These are phyloP conservation scores for Ericerus pela DNA, from an alignment of 1,140 invertebrate genomes.

Conservation along the genomic window DNA sequence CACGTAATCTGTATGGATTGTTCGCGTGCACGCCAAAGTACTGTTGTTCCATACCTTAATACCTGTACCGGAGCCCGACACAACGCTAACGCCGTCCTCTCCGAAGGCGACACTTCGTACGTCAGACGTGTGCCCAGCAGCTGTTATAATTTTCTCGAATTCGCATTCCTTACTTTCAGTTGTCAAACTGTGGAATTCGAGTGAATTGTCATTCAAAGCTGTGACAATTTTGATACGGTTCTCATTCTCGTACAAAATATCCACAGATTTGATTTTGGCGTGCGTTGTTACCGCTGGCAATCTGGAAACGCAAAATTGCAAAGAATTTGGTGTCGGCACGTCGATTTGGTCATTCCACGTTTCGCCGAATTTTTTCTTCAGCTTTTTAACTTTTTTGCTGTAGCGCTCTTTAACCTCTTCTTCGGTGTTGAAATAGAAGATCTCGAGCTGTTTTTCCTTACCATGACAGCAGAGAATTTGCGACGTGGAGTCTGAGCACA, in stretches of 20 bases:
- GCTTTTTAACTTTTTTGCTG: conserved; percentile 62
- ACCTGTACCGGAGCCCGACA: conserved; percentile 69
- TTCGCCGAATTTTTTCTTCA: conserved; percentile 37
- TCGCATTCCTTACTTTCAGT: conserved; percentile 36
- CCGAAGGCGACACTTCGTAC: conserved; percentile 75
- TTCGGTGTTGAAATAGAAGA: conserved; percentile 63
- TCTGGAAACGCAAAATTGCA: background rate
- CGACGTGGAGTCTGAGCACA: conserved; percentile 46
- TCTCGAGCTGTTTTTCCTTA: conserved; percentile 60
- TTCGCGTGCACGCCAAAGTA: conserved; percentile 62
- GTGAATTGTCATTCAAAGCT: conserved; percentile 40
- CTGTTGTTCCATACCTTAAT: conserved; percentile 90
- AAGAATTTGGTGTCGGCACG: background rate
- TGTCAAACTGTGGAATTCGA: conserved; percentile 46
- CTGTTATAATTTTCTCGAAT: conserved; percentile 37
- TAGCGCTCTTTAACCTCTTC: conserved; percentile 52
- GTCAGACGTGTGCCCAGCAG: conserved; percentile 75
- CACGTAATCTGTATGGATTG: conserved; percentile 51
- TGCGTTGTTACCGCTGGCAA: background rate
- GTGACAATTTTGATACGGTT: background rate
- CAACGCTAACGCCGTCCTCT: conserved; percentile 72
- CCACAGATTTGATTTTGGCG: background rate
- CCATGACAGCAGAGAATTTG: conserved; percentile 68
- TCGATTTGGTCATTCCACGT: background rate
- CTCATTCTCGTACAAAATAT: background rate